A percentile compares a stretch with the other conserved stretches of the same genome.
Evolutionary conservation across 2,888 invertebrate species (phyloP).

Genomic region (Odontocolon sp.): DNA sequence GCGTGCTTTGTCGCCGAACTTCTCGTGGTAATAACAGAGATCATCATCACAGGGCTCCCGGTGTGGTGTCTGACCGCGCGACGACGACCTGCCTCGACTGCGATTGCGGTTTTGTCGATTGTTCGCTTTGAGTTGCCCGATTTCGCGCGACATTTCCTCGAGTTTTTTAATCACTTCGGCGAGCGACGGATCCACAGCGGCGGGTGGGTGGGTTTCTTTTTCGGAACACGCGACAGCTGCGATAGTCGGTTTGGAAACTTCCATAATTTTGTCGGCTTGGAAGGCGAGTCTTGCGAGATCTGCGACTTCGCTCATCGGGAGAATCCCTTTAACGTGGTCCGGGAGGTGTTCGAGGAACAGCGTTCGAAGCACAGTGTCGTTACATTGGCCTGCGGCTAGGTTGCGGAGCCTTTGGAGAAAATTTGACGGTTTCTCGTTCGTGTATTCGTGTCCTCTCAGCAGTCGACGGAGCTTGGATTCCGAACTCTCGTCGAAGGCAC

Average conservation of each 20-base stretch:
- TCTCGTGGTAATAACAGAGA: conserved; percentile 39
- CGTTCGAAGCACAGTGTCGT: conserved; percentile 46
- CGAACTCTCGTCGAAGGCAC: too few relatives aligned
- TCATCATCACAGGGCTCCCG: conserved; percentile 6
- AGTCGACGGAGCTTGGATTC: too few relatives aligned
- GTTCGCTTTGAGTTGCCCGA: background rate
- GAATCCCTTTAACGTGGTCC: conserved; percentile 1
- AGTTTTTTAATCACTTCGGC: conserved; percentile 2
- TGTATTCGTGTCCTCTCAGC: too few relatives aligned
- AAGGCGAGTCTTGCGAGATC: conserved; percentile 2
- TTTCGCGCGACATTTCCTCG: background rate
- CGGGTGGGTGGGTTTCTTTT: conserved; percentile 7
- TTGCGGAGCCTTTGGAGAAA: conserved; percentile 46
- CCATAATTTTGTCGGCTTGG: conserved; percentile 26
- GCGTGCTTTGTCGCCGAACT: conserved; percentile 31
- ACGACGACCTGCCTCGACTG: background rate
- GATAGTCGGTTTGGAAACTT: background rate
- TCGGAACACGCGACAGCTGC: background rate
- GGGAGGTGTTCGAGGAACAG: conserved; percentile 49
- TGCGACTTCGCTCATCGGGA: background rate
- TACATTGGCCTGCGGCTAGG: conserved; percentile 33
- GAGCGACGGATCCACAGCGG: conserved; percentile 17
- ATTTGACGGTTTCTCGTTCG: conserved; percentile 60
- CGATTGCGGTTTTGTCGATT: background rate
- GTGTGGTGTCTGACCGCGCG: background rate